Percentiles rank a stretch among this genome's conserved stretches.
Conservation (phyloP, 2,113 vertebrate species). For the Eonycteris spelaea region DNA sequence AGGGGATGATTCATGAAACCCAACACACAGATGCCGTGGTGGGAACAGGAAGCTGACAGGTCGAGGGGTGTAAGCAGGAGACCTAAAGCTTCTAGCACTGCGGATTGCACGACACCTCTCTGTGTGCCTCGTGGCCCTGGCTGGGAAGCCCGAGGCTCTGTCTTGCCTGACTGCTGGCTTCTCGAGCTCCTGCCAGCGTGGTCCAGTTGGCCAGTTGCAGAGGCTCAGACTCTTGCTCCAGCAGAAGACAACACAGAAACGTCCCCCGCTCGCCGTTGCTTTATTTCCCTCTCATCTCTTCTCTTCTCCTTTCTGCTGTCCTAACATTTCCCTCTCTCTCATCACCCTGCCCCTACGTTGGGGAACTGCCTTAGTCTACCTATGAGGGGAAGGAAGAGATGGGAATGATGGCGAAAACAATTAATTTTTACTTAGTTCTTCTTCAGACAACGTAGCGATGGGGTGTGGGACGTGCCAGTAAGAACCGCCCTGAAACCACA, state of each 20-base stretch:
- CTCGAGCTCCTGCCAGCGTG: not conserved
- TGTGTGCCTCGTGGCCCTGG: rapidly evolving
- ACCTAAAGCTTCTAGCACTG: not conserved
- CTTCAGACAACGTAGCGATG: not conserved
- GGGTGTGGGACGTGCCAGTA: not conserved
- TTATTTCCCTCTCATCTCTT: not conserved
- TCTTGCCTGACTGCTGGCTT: not conserved
- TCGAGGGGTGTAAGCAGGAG: not conserved
- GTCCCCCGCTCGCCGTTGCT: too few relatives aligned
- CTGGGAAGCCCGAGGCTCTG: not conserved
- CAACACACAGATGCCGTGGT: not conserved
- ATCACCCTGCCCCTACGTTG: not conserved
- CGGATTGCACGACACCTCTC: rapidly evolving
- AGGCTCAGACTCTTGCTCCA: not conserved
- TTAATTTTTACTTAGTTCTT: not conserved
- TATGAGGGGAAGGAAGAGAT: not conserved
- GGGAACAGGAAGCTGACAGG: not conserved
- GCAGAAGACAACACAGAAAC: rapidly evolving
- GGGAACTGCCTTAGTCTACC: not conserved
- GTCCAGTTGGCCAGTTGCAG: too few relatives aligned
- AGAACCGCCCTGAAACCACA: rapidly evolving
- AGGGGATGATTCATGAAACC: not conserved
- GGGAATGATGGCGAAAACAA: not conserved
- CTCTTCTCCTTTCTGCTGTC: not conserved
- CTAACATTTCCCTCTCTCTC: not conserved